Base-by-base conservation (phyloP, 2,113 vertebrate genomes). In the Pelvicachromis taeniatus region DNA sequence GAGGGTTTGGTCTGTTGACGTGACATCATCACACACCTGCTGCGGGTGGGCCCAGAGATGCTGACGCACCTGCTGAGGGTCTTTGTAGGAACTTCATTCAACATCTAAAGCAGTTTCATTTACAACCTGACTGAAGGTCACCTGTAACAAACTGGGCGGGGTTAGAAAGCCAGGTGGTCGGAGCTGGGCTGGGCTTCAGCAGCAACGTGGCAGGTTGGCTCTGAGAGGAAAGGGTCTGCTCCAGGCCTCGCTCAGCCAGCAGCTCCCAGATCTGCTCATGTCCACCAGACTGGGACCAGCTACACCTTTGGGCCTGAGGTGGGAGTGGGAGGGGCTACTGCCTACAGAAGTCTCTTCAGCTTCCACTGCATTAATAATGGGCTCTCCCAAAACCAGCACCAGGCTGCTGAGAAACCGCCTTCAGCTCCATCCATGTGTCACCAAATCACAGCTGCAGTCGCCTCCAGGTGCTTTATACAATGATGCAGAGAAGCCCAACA, bases 241-340 rank as follows among this genome's bases (percentile, higher is more conserved):
- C 10, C 0, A 21, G 35, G 35, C 35, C 35, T 23, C 7, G 4
- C 63, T 14, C 13, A 70, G 63, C 1, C 35, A 65, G 61, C 35
- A 42, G 63, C 63, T 68, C 61, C 12, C 9, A 68, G 42, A 42
- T 68, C 38, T 23, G 19, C 21, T 23, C 12, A 23, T 23, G 19
- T 68, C 7, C 0, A 0, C 35, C n/a, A 68, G 7, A 16, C 1
- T 2, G 0, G 63, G 7, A 42, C 61, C 11, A 40, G 38, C 38
- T 38, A 38, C 7, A 3, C 13, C 42, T 14, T 2, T 14, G 42
- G 42, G 42, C 13, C 42, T 4, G 14, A 23, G 23, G 14, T 68
- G 23, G 17, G 17, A 4, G 13, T 50, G 48, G 48, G 48, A 10
- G 63, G 63, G 0, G 63, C n/a, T 68, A 26, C 38, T 23, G n/a